Evolutionary conservation across 2,888 invertebrate species (phyloP).

Genomic region (Syrista parreyssii): DNA sequence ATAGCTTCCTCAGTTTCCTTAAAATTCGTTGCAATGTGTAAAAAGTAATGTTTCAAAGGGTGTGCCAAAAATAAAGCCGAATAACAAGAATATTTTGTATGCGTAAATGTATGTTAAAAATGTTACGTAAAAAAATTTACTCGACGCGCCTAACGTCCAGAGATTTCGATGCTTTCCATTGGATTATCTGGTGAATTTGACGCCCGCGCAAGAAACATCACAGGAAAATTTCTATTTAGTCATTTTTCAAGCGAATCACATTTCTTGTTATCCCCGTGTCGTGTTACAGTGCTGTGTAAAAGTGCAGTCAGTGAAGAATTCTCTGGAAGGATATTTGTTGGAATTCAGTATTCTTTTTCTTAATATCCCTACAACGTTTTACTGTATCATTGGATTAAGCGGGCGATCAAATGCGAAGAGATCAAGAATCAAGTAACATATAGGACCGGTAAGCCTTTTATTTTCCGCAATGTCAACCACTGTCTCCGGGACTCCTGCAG

Average conservation of each 20-base stretch:
- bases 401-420: background rate
- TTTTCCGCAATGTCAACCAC: background rate
- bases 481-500: background rate
- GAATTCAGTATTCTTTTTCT: background rate
- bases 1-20: background rate
- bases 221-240: background rate
- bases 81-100: background rate
- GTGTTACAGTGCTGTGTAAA: background rate
- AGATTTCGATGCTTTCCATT: slow-evolving; percentile 1
- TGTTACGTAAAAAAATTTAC: background rate
- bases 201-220: slow-evolving; percentile 10
- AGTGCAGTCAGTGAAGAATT: background rate
- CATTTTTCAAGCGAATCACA: background rate
- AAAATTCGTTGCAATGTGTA: background rate
- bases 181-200: slow-evolving; percentile 16
- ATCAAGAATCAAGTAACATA: background rate
- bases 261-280: background rate
- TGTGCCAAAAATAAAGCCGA: background rate
- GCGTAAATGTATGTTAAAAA: background rate
- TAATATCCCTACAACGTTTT: background rate
- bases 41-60: background rate
- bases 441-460: background rate
- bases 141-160: background rate
- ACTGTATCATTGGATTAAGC: background rate
- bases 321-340: background rate